These are phyloP conservation scores for Otis tarda DNA, from an alignment of 2,113 vertebrate species.

Conservation along the genomic window DNA sequence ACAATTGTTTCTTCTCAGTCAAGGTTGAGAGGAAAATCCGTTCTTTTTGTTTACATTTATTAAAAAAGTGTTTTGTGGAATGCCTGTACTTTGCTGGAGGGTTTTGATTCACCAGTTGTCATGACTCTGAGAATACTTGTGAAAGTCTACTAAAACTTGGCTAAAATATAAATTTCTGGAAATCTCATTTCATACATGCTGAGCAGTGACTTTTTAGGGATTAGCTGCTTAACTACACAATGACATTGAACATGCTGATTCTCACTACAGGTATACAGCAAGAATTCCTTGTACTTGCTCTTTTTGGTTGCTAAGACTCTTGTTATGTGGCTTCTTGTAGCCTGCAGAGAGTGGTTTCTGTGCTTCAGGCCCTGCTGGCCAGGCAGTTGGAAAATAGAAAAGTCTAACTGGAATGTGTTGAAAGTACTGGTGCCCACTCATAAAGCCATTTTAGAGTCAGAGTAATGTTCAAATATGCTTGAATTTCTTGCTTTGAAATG, in stretches of 20 bases:
- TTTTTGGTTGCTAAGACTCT: conserved; percentile 6
- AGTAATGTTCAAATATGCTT: neutral
- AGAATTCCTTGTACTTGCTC: conserved; percentile 2
- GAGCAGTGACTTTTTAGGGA: conserved; percentile 14
- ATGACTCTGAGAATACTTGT: neutral
- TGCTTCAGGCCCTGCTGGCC: neutral
- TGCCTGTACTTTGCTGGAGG: neutral
- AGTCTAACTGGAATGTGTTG: neutral
- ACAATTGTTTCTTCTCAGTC: neutral
- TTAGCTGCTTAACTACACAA: conserved; percentile 19
- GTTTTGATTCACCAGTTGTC: neutral
- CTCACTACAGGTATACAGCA: neutral
- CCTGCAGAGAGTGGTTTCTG: neutral
- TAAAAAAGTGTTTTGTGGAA: neutral
- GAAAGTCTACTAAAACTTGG: neutral
- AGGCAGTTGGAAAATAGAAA: neutral
- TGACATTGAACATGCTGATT: neutral
- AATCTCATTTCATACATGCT: conserved; percentile 34
- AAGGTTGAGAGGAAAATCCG: neutral
- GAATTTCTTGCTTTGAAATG: neutral
- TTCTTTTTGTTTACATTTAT: neutral
- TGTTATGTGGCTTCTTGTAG: neutral
- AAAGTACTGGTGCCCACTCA: neutral
- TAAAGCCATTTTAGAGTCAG: neutral
- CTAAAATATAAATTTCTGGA: neutral